A percentile compares a stretch with the other conserved stretches of the same genome.
Conservation (phyloP, 2,113 vertebrate species). For the Cariama cristata region DNA sequence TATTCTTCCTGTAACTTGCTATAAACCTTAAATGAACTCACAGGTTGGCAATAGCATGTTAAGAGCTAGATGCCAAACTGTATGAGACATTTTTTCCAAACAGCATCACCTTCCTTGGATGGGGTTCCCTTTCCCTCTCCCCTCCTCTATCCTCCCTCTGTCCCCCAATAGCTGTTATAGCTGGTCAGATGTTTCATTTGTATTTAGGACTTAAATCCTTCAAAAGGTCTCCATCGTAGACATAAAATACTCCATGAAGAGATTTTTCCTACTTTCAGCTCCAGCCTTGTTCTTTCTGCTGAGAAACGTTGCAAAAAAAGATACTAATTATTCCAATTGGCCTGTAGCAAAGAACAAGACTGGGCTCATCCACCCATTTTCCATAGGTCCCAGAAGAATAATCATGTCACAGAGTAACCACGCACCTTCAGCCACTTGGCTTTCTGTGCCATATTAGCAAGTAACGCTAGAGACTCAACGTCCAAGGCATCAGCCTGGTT, state of each 20-base stretch:
- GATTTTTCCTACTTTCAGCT: background rate
- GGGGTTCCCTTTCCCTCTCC: background rate
- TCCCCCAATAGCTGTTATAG: background rate
- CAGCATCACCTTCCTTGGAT: background rate
- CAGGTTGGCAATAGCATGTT: conserved; percentile 39
- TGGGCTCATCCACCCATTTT: background rate
- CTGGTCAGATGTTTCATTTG: background rate
- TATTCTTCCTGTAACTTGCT: conserved; percentile 65
- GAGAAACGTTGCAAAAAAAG: background rate
- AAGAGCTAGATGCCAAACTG: conserved; percentile 1
- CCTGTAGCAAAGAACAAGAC: background rate
- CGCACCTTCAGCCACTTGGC: background rate
- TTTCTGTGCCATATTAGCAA: background rate
- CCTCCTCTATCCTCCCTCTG: background rate
- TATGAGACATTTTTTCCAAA: conserved; percentile 46
- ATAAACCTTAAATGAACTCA: conserved; percentile 55
- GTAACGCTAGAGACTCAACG: background rate
- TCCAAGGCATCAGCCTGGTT: background rate
- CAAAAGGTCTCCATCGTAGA: background rate
- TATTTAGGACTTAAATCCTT: background rate
- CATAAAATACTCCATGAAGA: background rate
- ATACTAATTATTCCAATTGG: background rate
- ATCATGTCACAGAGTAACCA: background rate
- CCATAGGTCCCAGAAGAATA: background rate
- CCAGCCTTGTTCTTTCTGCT: background rate